These are phyloP conservation scores for Ramazzottius varieornatus DNA, from an alignment of 2,888 invertebrate species.

Conservation along the genomic window DNA sequence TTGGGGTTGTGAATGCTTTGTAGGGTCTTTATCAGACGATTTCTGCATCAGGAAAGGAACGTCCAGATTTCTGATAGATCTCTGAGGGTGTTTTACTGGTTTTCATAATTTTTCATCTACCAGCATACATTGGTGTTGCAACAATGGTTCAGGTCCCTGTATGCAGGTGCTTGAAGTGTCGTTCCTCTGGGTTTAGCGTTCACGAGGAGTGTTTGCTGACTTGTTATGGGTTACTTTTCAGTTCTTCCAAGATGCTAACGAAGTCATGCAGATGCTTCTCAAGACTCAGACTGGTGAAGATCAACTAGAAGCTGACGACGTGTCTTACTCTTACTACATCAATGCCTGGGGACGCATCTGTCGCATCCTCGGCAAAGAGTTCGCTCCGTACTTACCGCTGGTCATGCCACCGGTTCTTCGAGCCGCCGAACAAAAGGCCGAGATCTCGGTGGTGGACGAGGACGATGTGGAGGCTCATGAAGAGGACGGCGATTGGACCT, in stretches of 20 bases:
- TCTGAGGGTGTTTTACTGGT: not conserved
- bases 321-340: slow-evolving; percentile 51
- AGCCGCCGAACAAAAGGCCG: slow-evolving; percentile 72
- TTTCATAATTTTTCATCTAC: not conserved
- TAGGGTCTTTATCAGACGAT: slow-evolving; percentile 2
- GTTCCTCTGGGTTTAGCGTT: too few relatives aligned
- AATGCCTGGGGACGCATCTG: slow-evolving; percentile 98
- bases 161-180: too few relatives aligned
- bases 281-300: slow-evolving; percentile 63
- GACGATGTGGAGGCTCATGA: slow-evolving; percentile 41
- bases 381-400: slow-evolving; percentile 65
- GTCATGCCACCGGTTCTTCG: slow-evolving; percentile 85
- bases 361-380: slow-evolving; percentile 58
- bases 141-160: too few relatives aligned
- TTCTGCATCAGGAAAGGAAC: too few relatives aligned
- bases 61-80: too few relatives aligned
- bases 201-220: too few relatives aligned
- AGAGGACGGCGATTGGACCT: slow-evolving; percentile 71
- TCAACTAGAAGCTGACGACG: slow-evolving; percentile 55
- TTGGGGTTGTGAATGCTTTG: too few relatives aligned
- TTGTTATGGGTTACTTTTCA: too few relatives aligned
- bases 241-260: slow-evolving; percentile 67
- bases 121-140: too few relatives aligned
- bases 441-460: slow-evolving; percentile 53
- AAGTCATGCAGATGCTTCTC: slow-evolving; percentile 76